A percentile compares a stretch with the other conserved stretches of the same genome.
phyloP scores from a whole-genome alignment of 2,113 vertebrate genomes.

The Phalacrocorax pelagicus region DNA sequence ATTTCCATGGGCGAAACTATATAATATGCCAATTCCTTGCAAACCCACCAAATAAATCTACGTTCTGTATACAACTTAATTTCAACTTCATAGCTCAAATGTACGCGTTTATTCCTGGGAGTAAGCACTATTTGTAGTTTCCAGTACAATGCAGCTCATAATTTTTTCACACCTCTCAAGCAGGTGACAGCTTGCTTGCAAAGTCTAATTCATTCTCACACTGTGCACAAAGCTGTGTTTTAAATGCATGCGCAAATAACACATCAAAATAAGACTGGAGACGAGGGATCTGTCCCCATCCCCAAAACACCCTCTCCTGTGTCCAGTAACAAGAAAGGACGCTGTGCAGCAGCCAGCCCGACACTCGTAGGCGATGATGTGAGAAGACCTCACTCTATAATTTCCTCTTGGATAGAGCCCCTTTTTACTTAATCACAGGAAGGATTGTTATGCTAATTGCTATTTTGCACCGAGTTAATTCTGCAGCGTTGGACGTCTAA shows the following conservation, averaged over 20 bases:
- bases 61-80: constrained; percentile 14
- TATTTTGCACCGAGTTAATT: constrained; percentile 55
- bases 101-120: constrained; percentile 56
- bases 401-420: constrained; percentile 43
- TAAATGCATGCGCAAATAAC: constrained; percentile 42
- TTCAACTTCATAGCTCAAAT: constrained; percentile 42
- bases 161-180: constrained; percentile 75
- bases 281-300: not conserved
- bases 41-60: constrained; percentile 42
- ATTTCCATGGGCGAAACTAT: not conserved
- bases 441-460: constrained; percentile 68
- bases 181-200: constrained; percentile 73
- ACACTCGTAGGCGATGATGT: not conserved
- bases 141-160: constrained; percentile 68
- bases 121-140: constrained; percentile 57
- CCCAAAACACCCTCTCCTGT: not conserved
- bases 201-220: constrained; percentile 48
- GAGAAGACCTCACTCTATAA: not conserved
- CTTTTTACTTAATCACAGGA: constrained; percentile 60
- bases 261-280: constrained; percentile 10
- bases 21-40: not conserved
- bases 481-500: constrained; percentile 23
- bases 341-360: not conserved
- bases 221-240: not conserved
- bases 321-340: not conserved